A percentile compares a stretch with the other conserved stretches of the same genome.
These are phyloP conservation scores for Tychaedon coryphoeus DNA, from an alignment of 2,113 vertebrate genomes.

Conservation along the genomic window DNA sequence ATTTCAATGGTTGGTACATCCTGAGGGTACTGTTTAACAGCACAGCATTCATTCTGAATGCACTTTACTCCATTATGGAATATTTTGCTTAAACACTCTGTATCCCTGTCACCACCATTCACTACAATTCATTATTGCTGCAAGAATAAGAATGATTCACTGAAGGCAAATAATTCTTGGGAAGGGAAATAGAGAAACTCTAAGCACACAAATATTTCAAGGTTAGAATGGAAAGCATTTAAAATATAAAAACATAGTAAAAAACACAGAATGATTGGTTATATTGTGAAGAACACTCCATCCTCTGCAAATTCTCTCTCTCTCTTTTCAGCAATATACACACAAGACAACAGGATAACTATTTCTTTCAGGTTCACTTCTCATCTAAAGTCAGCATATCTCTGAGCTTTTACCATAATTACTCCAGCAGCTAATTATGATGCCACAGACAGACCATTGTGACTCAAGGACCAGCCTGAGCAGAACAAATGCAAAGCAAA, in stretches of 20 bases:
- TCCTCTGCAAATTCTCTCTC: background rate
- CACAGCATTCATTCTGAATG: background rate
- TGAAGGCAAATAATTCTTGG: background rate
- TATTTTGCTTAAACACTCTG: background rate
- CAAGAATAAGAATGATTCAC: background rate
- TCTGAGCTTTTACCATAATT: background rate
- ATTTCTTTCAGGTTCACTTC: conserved; percentile 22
- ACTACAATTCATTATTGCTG: background rate
- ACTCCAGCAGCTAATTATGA: conserved; percentile 54
- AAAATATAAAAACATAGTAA: background rate
- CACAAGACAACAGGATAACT: conserved; percentile 10
- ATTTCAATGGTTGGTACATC: background rate
- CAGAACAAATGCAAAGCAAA: conserved; percentile 52
- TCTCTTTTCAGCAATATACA: background rate
- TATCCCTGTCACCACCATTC: background rate
- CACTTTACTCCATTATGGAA: background rate
- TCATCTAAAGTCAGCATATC: background rate
- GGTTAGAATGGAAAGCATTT: background rate
- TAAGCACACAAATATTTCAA: background rate
- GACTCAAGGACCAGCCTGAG: conserved; percentile 39
- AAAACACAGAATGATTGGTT: background rate
- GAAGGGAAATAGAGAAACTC: background rate
- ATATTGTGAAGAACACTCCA: background rate
- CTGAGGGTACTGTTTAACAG: background rate
- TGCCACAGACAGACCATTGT: background rate